Base-by-base conservation (phyloP, 2,888 invertebrate species). In the Mythimna impura region DNA sequence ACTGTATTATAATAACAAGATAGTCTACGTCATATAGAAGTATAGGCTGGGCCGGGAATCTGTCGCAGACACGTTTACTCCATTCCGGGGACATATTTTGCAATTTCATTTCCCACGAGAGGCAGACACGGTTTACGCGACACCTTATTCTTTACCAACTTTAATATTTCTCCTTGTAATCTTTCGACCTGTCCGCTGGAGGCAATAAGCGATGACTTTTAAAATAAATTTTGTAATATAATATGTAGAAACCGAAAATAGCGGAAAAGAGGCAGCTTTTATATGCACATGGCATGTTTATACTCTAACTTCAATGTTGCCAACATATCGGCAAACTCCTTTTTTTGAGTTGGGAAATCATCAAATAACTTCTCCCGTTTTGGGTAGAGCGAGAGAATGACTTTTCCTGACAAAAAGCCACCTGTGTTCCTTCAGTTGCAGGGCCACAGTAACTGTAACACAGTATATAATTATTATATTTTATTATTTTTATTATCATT, bases 21-120 rank as follows among this genome's bases (percentile, higher is more conserved):
- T 75, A 69, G 62, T 79, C 55, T 52, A 60, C 72, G 54, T 50
- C 74, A 69, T 73, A 76, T 47, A 47, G 47, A 17, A 76, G 80
- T 85, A 84, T n/a, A 75, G 83, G 84, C 79, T 83, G 54, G 57
- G 86, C n/a, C 7, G 55, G 67, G 78, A 72, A 79, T 87, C 84
- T 86, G 86, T 76, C 76, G 74, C 83, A 87, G 90, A 91, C 93
- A 91, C 89, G 91, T 90, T 87, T 89, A 78, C 89, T 91, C 88
- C 90, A 90, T 91, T 89, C 87, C 88, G 72, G 85, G 87, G 89
- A 91, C 90, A 93, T 93, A 94, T 94, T 94, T 94, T 93, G 93
- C 94, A 93, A 94, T 95, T 95, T 94, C 93, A 95, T 95, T 95
- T 94, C 95, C 94, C 93, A 77, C 71, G 90, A 85, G 93, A 90